phyloP scores from a whole-genome alignment of 2,888 invertebrate species.

The Callosobruchus maculatus region DNA sequence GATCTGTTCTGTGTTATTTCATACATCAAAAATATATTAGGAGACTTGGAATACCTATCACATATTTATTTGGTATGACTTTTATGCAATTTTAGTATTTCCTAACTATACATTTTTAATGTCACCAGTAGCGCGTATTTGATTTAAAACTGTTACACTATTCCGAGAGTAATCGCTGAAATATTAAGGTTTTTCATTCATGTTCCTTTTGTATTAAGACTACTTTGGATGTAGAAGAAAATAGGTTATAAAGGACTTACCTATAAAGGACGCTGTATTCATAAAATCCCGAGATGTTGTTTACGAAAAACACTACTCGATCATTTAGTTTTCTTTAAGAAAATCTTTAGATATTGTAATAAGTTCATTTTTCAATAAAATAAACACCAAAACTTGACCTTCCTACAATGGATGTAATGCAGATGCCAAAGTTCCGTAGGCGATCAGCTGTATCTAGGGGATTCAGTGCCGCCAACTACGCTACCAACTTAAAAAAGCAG shows the following conservation, averaged over 20 bases:
- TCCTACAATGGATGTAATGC: background rate
- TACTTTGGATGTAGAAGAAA: background rate
- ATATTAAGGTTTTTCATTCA: background rate
- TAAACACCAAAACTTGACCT: conserved; percentile 10
- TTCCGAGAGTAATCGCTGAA: too few species aligned
- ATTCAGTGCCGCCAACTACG: background rate
- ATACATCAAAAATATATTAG: background rate
- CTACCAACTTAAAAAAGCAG: background rate
- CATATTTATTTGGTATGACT: too few species aligned
- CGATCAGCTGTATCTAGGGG: background rate
- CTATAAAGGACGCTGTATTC: conserved; percentile 12
- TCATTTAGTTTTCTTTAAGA: conserved; percentile 9
- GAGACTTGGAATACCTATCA: too few species aligned
- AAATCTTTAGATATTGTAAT: conserved; percentile 8
- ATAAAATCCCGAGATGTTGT: conserved; percentile 1
- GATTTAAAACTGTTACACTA: too few species aligned
- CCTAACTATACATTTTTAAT: too few species aligned
- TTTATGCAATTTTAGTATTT: too few species aligned
- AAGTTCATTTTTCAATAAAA: conserved; percentile 12
- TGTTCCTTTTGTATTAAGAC: background rate
- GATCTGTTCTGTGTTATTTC: too few species aligned
- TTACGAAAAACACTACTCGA: background rate
- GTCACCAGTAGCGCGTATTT: too few species aligned
- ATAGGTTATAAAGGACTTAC: conserved; percentile 11
- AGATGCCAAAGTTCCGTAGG: background rate